Percentiles rank a stretch among this genome's conserved stretches.
phyloP scores from a whole-genome alignment of 2,113 vertebrate species.

The Hemiscyllium ocellatum region DNA sequence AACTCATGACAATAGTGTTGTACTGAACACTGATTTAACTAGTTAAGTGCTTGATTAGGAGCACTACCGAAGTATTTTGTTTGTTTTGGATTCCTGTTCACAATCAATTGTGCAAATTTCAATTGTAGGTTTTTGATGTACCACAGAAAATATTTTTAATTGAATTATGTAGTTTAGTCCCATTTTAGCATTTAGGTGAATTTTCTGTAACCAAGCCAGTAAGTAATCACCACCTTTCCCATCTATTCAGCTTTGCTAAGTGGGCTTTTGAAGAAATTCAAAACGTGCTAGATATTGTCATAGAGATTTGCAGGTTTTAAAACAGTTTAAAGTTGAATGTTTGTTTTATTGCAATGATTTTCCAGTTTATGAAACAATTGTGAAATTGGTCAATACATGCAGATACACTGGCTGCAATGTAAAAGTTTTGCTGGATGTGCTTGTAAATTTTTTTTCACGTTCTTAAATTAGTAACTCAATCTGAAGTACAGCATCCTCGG shows the following conservation, averaged over 20 bases:
- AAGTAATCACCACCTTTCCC: neutral
- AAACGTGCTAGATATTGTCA: neutral
- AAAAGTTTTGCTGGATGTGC: neutral
- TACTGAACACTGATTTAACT: neutral
- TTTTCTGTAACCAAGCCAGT: neutral
- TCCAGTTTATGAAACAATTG: neutral
- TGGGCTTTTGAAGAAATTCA: neutral
- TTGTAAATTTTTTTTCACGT: too few species aligned
- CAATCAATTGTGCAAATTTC: neutral
- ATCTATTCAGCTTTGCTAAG: neutral
- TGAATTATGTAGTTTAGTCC: neutral
- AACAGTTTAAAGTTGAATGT: neutral
- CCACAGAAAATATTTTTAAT: neutral
- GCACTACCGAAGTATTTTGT: neutral
- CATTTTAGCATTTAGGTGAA: neutral
- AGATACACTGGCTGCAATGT: neutral
- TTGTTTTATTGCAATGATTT: neutral
- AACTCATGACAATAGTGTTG: constrained; percentile 8
- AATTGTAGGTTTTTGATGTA: neutral
- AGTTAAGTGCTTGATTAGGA: neutral
- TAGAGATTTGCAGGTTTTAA: neutral
- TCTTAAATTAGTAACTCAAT: too few species aligned
- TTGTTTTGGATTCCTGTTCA: neutral
- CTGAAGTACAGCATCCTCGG: neutral
- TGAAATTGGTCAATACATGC: neutral